Percentiles rank a stretch among this genome's conserved stretches.
Evolutionary conservation across 2,113 vertebrate species (phyloP).

Genomic region (Beaufortia kweichowensis): DNA sequence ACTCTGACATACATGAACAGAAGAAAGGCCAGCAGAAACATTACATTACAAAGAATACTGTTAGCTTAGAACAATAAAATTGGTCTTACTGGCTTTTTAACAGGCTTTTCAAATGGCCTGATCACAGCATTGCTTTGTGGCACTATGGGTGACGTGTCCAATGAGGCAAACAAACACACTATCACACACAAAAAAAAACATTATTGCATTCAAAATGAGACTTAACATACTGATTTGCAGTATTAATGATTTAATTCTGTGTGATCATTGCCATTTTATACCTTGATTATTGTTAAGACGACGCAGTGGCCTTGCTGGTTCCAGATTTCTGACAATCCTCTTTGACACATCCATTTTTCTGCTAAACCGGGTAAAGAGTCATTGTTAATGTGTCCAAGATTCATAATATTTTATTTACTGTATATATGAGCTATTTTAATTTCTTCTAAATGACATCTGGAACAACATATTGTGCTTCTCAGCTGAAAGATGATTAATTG

Average conservation of each 20-base stretch:
- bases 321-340: conserved; percentile 65
- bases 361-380: neutral
- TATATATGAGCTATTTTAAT: too few relatives aligned
- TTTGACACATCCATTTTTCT: conserved; percentile 72
- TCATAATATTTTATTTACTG: too few relatives aligned
- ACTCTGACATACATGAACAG: neutral
- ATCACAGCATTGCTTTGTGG: neutral
- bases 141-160: neutral
- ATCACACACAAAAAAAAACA: neutral
- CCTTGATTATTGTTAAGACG: conserved; percentile 58
- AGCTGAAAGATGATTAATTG: too few relatives aligned
- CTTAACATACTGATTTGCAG: neutral
- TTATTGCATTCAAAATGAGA: neutral
- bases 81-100: conserved; percentile 33
- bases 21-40: neutral
- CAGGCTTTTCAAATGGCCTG: neutral
- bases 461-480: too few relatives aligned
- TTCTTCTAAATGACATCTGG: too few relatives aligned
- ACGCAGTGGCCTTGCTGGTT: conserved; percentile 75
- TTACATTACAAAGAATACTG: neutral
- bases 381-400: neutral
- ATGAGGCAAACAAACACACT: neutral
- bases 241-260: neutral
- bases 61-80: conserved; percentile 9
- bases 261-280: conserved; percentile 25